These are phyloP conservation scores for Falco concolor DNA, from an alignment of 2,797 vertebrate genomes.

Conservation along the genomic window DNA sequence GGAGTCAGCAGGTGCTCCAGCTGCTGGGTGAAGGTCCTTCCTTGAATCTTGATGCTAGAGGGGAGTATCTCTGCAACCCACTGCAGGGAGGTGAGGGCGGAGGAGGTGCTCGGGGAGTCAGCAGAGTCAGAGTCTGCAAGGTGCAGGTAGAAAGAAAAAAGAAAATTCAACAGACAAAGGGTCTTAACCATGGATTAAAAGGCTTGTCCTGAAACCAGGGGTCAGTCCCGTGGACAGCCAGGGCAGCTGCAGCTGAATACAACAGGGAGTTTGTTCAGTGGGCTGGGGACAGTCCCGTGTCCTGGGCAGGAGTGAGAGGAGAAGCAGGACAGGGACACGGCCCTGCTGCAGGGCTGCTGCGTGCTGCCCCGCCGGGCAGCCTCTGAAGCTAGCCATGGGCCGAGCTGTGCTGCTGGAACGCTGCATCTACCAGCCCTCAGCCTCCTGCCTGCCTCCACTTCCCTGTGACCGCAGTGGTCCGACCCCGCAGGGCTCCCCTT, in stretches of 20 bases:
- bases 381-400: no score
- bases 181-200: background rate
- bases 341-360: no score
- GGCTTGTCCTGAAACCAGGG: background rate
- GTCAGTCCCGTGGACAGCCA: background rate
- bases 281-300: background rate
- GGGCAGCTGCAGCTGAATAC: accelerated
- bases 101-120: slow-evolving; percentile 82
- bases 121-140: slow-evolving; percentile 80
- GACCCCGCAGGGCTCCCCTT: no score
- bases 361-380: no score
- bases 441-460: no score
- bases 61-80: slow-evolving; percentile 98
- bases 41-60: slow-evolving; percentile 93
- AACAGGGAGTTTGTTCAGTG: background rate
- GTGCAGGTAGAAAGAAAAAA: background rate
- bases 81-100: slow-evolving; percentile 91
- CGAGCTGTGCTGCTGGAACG: no score
- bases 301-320: no score
- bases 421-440: no score
- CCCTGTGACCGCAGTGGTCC: no score
- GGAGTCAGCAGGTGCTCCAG: slow-evolving; percentile 94
- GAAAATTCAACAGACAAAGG: background rate
- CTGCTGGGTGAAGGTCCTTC: slow-evolving; percentile 94
- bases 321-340: no score